Conservation (phyloP, 2,113 vertebrate species). For the Amazona guildingii region DNA sequence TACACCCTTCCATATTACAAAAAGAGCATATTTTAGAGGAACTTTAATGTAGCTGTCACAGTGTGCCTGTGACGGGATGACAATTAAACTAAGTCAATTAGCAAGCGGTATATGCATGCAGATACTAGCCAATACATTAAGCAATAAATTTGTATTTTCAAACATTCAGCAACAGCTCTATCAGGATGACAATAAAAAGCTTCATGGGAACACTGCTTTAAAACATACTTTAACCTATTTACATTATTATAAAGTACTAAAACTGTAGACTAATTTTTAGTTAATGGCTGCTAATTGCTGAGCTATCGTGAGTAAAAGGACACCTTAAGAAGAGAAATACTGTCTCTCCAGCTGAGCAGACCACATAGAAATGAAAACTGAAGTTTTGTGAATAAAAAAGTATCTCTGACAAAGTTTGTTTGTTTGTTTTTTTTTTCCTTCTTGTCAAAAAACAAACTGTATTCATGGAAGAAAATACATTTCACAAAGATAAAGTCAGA, state of each 20-base stretch:
- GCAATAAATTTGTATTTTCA: constrained; percentile 26
- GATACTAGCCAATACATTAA: neutral
- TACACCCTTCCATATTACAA: constrained; percentile 7
- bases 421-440: neutral
- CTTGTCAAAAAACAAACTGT: neutral
- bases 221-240: neutral
- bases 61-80: neutral
- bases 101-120: neutral
- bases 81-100: constrained; percentile 9
- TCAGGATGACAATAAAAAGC: neutral
- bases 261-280: neutral
- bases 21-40: constrained; percentile 46
- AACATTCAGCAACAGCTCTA: neutral
- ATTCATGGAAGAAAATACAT: neutral
- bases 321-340: neutral
- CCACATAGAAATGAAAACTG: neutral
- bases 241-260: constrained; percentile 9
- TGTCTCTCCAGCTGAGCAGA: neutral
- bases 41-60: constrained; percentile 8
- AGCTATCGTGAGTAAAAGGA: neutral
- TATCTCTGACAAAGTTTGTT: neutral
- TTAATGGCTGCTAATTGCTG: constrained; percentile 5
- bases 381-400: neutral
- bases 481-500: neutral
- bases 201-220: neutral